Evolutionary conservation across 2,113 vertebrate species (phyloP), one percentile per base, ranked within the genome.

Genomic region (Nasalis larvatus): DNA sequence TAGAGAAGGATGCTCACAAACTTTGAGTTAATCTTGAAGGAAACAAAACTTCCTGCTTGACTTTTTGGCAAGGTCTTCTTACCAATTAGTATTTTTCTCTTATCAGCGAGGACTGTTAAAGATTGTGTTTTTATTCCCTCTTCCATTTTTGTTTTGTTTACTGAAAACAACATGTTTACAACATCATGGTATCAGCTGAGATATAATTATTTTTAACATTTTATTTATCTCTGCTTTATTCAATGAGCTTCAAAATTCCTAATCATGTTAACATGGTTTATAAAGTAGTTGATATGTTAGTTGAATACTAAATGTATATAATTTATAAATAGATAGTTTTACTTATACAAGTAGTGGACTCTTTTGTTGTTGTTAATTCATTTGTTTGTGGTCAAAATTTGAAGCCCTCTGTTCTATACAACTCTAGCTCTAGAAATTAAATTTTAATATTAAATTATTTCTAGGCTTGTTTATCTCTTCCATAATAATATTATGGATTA

Each of bases 191-290:
- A 69, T 37, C 13, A 81, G 14, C 45, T 66, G 21, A 87, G 91
- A 81, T 86, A n/a, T 25, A 68, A 49, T 93, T 86, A 91, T 78
- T 78, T 90, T 25, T 63, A 94, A 84, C 25, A 83, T 69, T 77
- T 30, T 81, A 35, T 8, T 69, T 63, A 71, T 63, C 56, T 93
- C 27, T 6, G 49, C 18, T 32, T 91, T 71, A 45, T 20, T 52
- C 6, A 96, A 12, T 91, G 21, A 49, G 27, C 89, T 54, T 45
- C 25, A 42, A 95, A 78, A 10, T n/a, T 5, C n/a, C 81, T 82
- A 92, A 25, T 84, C 56, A 56, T 47, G 30, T 7, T 83, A 42
- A 42, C n/a, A 18, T 91, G 23, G 6, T 81, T 76, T 90, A 82
- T 78, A 73, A 63, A 68, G 25, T 35, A 54, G 12, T 45, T 68